These are phyloP conservation scores for Strongylocentrotus purpuratus DNA, from an alignment of 35 echinoderm and acorn worm species.

Conservation along the genomic window DNA sequence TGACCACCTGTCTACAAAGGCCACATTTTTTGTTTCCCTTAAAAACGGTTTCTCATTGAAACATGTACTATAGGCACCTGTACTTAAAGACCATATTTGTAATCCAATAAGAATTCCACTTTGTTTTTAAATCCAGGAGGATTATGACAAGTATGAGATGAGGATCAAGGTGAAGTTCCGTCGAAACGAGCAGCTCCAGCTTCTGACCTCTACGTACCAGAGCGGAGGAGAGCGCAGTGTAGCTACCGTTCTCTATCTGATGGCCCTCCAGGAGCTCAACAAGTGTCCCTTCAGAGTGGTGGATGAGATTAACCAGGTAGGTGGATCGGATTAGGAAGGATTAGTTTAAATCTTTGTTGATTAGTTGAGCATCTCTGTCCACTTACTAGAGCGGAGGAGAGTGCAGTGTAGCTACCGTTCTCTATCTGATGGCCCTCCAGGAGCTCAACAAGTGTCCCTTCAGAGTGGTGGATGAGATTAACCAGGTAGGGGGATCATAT, in stretches of 20 bases:
- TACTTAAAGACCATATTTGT: too few species aligned
- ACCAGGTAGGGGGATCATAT: constrained; percentile 61
- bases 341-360: background rate
- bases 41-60: too few species aligned
- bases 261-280: constrained; percentile 95
- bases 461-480: constrained; percentile 95
- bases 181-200: constrained; percentile 68
- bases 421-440: constrained; percentile 94
- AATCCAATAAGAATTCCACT: too few species aligned
- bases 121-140: constrained; percentile 54
- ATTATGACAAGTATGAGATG: constrained; percentile 92
- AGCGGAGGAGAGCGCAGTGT: constrained; percentile 95
- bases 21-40: too few species aligned
- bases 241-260: constrained; percentile 87
- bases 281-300: constrained; percentile 97
- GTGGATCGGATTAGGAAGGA: background rate
- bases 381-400: constrained; percentile 93
- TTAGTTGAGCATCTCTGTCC: constrained; percentile 29
- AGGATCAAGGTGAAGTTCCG: constrained; percentile 87
- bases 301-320: constrained; percentile 96
- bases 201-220: constrained; percentile 91
- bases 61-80: too few species aligned
- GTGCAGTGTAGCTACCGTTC: constrained; percentile 80
- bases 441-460: constrained; percentile 95
- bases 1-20: too few species aligned